phyloP scores from a whole-genome alignment of 23 tunicate genomes.

The Botrylloides violaceus region DNA sequence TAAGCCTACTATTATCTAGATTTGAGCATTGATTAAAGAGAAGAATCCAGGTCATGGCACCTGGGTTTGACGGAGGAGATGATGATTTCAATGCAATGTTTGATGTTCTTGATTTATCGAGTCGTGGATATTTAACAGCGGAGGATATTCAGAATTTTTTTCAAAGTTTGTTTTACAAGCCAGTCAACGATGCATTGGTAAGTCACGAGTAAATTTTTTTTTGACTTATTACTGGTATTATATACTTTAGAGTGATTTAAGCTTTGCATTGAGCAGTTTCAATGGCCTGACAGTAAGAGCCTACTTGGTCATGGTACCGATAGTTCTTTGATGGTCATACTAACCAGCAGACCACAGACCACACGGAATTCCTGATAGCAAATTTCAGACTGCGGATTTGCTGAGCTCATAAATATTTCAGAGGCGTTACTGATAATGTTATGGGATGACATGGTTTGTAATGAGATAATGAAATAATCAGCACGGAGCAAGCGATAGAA shows the following conservation, averaged over 20 bases:
- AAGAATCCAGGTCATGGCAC: too few relatives aligned
- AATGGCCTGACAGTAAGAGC: not conserved
- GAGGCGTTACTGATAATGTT: too few relatives aligned
- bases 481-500: too few relatives aligned
- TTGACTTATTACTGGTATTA: not conserved
- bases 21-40: too few relatives aligned
- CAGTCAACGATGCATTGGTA: slow-evolving; percentile 34
- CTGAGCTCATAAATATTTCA: too few relatives aligned
- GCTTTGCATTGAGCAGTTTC: not conserved
- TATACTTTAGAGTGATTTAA: too few relatives aligned
- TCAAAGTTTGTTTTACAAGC: slow-evolving; percentile 36
- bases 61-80: slow-evolving; percentile 6
- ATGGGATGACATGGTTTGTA: too few relatives aligned
- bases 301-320: not conserved
- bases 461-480: too few relatives aligned
- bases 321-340: not conserved
- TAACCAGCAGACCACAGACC: too few relatives aligned
- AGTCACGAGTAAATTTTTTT: not conserved
- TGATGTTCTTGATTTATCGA: slow-evolving; percentile 32
- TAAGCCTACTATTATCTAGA: too few relatives aligned
- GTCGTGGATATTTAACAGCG: slow-evolving; percentile 35
- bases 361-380: too few relatives aligned
- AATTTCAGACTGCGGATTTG: too few relatives aligned
- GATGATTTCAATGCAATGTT: slow-evolving; percentile 62
- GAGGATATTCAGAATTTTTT: slow-evolving; percentile 44